Conservation (phyloP, 2,113 vertebrate species). For the Piliocolobus tephrosceles region DNA sequence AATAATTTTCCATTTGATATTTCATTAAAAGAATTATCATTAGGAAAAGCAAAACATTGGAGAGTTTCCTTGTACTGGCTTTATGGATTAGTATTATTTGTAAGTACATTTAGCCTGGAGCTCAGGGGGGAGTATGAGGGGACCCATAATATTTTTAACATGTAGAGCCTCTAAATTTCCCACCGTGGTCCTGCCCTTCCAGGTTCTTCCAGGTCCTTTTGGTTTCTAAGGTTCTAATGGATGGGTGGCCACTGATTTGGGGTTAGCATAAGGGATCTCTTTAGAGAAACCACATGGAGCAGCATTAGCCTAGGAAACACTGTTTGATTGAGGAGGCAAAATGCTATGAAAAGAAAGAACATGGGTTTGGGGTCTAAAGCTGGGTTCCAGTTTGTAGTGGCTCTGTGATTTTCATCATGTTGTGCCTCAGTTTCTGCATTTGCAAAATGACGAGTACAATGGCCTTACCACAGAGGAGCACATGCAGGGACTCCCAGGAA, state of each 20-base stretch:
- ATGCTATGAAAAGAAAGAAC: background rate
- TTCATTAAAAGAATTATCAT: background rate
- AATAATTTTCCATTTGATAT: background rate
- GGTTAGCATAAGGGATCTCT: background rate
- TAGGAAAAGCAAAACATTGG: background rate
- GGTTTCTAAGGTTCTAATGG: background rate
- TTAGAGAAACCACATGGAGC: background rate
- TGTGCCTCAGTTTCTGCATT: background rate
- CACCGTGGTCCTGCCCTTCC: background rate
- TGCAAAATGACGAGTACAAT: background rate
- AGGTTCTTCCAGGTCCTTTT: background rate
- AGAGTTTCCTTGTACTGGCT: background rate
- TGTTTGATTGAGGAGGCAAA: background rate
- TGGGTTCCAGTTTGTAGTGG: background rate
- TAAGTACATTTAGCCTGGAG: background rate
- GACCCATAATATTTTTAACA: background rate
- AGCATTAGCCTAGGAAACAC: background rate
- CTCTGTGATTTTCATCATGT: background rate
- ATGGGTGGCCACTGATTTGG: background rate
- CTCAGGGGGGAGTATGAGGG: accelerated
- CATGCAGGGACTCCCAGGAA: background rate
- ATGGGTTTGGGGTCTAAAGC: background rate
- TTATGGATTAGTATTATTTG: background rate
- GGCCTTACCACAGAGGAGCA: background rate
- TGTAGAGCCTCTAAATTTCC: background rate